Conservation (phyloP, 2,113 vertebrate genomes). For the Psittacus erithacus region DNA sequence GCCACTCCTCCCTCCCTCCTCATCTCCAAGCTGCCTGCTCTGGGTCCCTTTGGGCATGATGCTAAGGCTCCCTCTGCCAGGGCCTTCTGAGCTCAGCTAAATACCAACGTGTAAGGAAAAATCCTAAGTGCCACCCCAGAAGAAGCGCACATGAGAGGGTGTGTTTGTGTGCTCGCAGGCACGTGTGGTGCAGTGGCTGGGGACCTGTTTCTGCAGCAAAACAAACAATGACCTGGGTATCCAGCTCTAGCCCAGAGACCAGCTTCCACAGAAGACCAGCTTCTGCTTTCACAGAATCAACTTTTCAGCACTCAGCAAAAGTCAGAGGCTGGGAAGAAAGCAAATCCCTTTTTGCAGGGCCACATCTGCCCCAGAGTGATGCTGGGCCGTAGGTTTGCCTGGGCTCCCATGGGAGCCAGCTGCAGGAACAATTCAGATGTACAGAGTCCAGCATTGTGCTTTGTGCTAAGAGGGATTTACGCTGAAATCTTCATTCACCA, state of each 20-base stretch:
- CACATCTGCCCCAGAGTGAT: rapidly evolving
- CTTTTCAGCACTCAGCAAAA: not conserved
- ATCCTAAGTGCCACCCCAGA: too few relatives aligned
- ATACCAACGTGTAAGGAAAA: not conserved
- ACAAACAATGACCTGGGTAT: not conserved
- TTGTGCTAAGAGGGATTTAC: not conserved
- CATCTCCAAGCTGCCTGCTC: not conserved
- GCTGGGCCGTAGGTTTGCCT: not conserved
- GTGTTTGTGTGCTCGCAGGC: not conserved
- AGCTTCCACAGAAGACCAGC: rapidly evolving
- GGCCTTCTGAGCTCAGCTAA: not conserved
- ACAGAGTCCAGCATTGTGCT: rapidly evolving
- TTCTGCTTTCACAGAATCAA: not conserved
- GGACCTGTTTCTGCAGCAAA: not conserved
- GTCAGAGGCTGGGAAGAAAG: not conserved
- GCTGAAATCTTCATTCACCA: not conserved
- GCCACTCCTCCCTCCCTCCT: not conserved
- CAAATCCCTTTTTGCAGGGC: not conserved
- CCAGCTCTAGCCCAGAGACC: not conserved
- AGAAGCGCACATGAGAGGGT: rapidly evolving
- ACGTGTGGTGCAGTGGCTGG: rapidly evolving
- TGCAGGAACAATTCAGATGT: not conserved
- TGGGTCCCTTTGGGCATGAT: rapidly evolving
- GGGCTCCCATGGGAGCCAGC: rapidly evolving
- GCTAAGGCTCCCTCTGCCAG: not conserved